Base-by-base conservation (phyloP, 2,113 vertebrate species). In the Fulmarus glacialis region DNA sequence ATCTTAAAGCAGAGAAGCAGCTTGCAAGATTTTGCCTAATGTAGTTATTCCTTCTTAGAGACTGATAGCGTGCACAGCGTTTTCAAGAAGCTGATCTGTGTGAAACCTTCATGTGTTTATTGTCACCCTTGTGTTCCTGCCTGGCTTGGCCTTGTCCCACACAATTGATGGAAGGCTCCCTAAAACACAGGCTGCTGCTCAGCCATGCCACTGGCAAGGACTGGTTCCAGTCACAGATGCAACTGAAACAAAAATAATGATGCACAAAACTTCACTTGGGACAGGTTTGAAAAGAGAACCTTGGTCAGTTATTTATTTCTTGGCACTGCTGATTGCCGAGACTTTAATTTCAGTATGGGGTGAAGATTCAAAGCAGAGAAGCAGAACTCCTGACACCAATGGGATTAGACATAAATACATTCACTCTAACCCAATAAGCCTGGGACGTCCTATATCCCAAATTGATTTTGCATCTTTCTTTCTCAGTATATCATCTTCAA, bases 401-500 rank as follows among this genome's bases (percentile, higher is more conserved):
- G 53, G 53, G 67, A 91, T 75, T 72, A 86, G 34, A 81, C 58
- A 93, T 66, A 91, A 87, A 89, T 82, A 56, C 26, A 63, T 62
- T 72, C 66, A 68, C 32, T 85, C 36, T 68, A 70, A 78, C 34
- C 18, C 48, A 58, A 18, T 85, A 62, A 78, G 23, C 48, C 45
- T 48, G 56, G 23, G 62, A 63, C 0, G 0, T 70, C 42, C 59
- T 52, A 29, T 24, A 92, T 48, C 47, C 67, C 64, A 94, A 90
- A 93, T 0, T 50, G 86, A 56, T 92, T 82, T 72, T 95, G 17
- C 53, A 56, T 42, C 42, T 68, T 81, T 81, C 59, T 34, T 74
- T 80, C 64, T 68, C 75, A 77, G 60, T 83, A 24, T 94, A 70
- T 74, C 47, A 91, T n/a, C n/a, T 84, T 87, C 19, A 56, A 78